Evolutionary conservation across 2,797 vertebrate species (phyloP).

Genomic region (Enteromius thamalakanensis): DNA sequence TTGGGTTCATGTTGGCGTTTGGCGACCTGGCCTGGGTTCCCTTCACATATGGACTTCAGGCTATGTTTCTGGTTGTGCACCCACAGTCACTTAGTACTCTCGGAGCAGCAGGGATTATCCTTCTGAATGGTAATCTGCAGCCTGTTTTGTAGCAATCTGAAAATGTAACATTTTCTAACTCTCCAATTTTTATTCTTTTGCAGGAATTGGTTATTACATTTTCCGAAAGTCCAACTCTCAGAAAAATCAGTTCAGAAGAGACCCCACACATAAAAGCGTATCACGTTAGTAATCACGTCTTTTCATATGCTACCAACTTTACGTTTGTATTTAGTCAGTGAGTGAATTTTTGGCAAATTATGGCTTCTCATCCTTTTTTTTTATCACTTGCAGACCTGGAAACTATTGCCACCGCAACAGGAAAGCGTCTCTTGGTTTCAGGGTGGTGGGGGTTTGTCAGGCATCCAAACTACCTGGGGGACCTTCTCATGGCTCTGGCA

Average conservation of each 20-base stretch:
- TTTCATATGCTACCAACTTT: neutral
- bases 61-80: constrained; percentile 85
- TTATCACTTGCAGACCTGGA: constrained; percentile 76
- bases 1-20: constrained; percentile 92
- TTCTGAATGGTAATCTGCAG: constrained; percentile 80
- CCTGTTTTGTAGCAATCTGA: neutral
- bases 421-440: constrained; percentile 85
- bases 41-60: constrained; percentile 89
- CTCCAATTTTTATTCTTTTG: neutral
- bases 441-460: constrained; percentile 94
- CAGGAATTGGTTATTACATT: constrained; percentile 87
- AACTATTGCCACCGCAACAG: constrained; percentile 88
- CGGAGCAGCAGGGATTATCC: constrained; percentile 72
- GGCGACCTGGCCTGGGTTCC: constrained; percentile 93
- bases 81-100: constrained; percentile 78
- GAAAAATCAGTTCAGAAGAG: constrained; percentile 89
- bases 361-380: no score
- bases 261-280: constrained; percentile 83
- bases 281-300: constrained; percentile 72
- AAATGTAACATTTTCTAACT: neutral
- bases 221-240: constrained; percentile 90
- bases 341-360: neutral
- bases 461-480: constrained; percentile 91
- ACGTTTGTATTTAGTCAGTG: neutral
- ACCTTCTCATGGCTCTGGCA: constrained; percentile 89